Conservation (phyloP, 2,888 invertebrate species). For the Leptothorax acervorum region DNA sequence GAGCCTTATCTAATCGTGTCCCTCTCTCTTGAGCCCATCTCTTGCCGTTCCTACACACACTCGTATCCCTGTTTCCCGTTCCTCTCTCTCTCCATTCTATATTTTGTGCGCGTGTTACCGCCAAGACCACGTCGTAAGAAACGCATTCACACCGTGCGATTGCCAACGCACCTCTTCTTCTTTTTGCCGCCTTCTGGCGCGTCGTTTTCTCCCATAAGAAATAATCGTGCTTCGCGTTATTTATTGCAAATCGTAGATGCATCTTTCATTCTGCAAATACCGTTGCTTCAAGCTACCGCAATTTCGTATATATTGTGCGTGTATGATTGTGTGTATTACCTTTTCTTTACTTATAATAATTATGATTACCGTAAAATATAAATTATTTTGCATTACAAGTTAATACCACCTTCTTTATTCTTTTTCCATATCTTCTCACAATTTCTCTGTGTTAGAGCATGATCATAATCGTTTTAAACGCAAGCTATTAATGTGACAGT, state of each 20-base stretch:
- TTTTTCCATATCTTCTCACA: not conserved
- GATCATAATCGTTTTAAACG: conserved; percentile 1
- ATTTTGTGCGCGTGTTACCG: conserved; percentile 66
- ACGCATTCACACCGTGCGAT: conserved; percentile 68
- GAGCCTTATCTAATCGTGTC: conserved; percentile 84
- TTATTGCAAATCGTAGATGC: conserved; percentile 18
- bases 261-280: not conserved
- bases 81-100: conserved; percentile 57
- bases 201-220: not conserved
- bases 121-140: conserved; percentile 62
- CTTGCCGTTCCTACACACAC: conserved; percentile 57
- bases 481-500: conserved; percentile 1
- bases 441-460: conserved; percentile 6
- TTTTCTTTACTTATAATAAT: conserved; percentile 6
- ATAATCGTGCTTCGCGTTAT: conserved; percentile 16
- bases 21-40: conserved; percentile 63
- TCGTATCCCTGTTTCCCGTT: conserved; percentile 54
- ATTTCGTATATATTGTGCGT: not conserved
- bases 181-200: conserved; percentile 40
- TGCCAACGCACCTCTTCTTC: conserved; percentile 39
- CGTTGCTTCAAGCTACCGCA: not conserved
- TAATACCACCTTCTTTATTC: not conserved
- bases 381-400: not conserved
- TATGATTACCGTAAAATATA: not conserved
- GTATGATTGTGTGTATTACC: not conserved